A percentile compares a stretch with the other conserved stretches of the same genome.
Evolutionary conservation across 1,140 invertebrate genomes (phyloP).

Genomic region (Drosophila rufa): DNA sequence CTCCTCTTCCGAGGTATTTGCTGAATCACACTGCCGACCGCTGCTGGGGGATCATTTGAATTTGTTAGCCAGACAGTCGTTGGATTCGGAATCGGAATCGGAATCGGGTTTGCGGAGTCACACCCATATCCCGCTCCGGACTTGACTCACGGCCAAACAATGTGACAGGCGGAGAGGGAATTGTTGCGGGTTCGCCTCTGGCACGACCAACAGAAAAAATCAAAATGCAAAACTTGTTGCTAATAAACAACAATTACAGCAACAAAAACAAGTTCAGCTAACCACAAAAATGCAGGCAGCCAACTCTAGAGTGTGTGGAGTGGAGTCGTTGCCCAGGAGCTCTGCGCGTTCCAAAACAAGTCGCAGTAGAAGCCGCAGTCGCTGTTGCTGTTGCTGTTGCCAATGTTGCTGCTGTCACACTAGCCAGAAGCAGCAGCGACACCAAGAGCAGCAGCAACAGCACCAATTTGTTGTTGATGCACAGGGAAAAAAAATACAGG

Average conservation of each 20-base stretch:
- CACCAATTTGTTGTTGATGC: conserved; percentile 33
- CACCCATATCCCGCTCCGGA: conserved; percentile 53
- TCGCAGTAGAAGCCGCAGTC: conserved; percentile 8
- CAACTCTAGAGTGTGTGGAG: conserved; percentile 17
- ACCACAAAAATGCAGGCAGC: conserved; percentile 66
- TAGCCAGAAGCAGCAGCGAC: conserved; percentile 14
- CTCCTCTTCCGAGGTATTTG: conserved; percentile 34
- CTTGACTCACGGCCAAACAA: conserved; percentile 67
- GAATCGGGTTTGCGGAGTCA: conserved; percentile 26
- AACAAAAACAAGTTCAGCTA: conserved; percentile 56
- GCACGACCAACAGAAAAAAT: conserved; percentile 52
- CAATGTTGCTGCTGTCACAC: conserved; percentile 34
- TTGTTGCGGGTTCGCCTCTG: conserved; percentile 37
- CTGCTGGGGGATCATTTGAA: conserved; percentile 47
- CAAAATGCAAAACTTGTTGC: conserved; percentile 81
- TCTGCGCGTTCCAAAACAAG: conserved; percentile 36
- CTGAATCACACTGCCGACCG: conserved; percentile 61
- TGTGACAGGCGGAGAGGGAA: conserved; percentile 51
- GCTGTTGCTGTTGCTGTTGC: conserved; percentile 19
- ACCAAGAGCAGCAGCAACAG: conserved; percentile 31
- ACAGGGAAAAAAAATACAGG: not conserved
- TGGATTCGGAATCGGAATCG: conserved; percentile 10
- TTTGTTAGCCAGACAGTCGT: conserved; percentile 59
- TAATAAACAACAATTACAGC: conserved; percentile 60
- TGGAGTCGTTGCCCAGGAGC: conserved; percentile 61